Base-by-base conservation (phyloP, 1,140 invertebrate genomes). In the Leptonema lineaticorne region DNA sequence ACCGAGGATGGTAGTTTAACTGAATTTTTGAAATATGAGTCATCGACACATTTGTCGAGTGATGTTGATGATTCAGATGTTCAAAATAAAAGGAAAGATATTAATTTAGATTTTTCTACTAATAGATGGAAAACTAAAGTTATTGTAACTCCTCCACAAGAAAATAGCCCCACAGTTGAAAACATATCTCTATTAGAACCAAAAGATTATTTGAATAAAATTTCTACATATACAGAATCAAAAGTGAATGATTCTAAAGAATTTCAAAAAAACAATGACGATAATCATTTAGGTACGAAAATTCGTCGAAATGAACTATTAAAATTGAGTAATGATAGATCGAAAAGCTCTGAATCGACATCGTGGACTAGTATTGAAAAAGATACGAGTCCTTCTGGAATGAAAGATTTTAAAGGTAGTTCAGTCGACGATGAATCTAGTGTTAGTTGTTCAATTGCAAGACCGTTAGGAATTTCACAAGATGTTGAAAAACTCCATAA, bases 351-450 rank as follows among this genome's bases (percentile, higher is more conserved):
- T 5, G 87, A 89, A 74, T 85, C 83, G 4, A 85, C 85, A 41
- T 85, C 84, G 7, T 85, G 85, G 84, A 85, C 84, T 0, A 86
- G 85, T 73, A 81, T 85, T 53, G 85, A 86, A 75, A 85, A 85
- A 74, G 85, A 86, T 73, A 26, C 22, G 18, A 85, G 83, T 69
- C 84, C 84, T 16, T 79, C 79, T 59, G 84, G 84, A 48, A 81
- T 83, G 59, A 84, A 81, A 71, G 84, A 88, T 72, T 83, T 84
- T 9, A 85, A 85, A 80, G 81, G 85, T 45, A 85, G 84, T 75
- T 86, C 85, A 1, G 83, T 88, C 27, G 89, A 90, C 58, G 90
- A 92, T 72, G 90, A 90, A 64, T 91, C 90, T 2, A 91, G 90
- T 74, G 87, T 89, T 4, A 91, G 90, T 69, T 91, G 89, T 76